A percentile compares a stretch with the other conserved stretches of the same genome.
Conservation (phyloP, 1,140 invertebrate species). For the Polypedilum pembai region DNA sequence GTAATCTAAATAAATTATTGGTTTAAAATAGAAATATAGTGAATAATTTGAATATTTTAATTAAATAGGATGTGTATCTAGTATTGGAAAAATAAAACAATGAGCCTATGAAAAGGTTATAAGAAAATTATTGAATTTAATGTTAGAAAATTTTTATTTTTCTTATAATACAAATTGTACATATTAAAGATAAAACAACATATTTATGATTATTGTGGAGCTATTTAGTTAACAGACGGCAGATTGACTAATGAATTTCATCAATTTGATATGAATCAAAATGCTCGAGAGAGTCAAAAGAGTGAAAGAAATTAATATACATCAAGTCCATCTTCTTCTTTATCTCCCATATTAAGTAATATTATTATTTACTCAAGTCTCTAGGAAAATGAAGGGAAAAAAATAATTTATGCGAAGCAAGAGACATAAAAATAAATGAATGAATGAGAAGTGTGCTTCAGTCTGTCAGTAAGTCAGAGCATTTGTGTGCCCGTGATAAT, state of each 20-base stretch:
- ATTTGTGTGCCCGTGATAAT: slow-evolving; percentile 2
- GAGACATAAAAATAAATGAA: not conserved
- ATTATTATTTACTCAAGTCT: not conserved
- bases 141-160: too few species aligned
- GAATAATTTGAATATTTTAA: too few species aligned
- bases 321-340: not conserved
- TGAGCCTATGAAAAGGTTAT: too few species aligned
- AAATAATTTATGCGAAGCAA: not conserved
- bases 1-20: too few species aligned
- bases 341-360: too few species aligned
- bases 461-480: not conserved
- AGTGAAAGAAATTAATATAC: not conserved
- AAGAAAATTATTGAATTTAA: too few species aligned
- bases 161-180: too few species aligned
- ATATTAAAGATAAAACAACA: too few species aligned
- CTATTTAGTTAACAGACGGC: not conserved
- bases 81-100: too few species aligned
- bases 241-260: slow-evolving; percentile 14
- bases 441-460: slow-evolving; percentile 21
- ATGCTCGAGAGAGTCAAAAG: not conserved
- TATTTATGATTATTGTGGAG: too few species aligned
- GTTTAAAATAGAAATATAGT: too few species aligned
- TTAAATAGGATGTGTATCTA: too few species aligned
- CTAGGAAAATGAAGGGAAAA: not conserved
- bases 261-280: slow-evolving; percentile 6